A percentile compares a stretch with the other conserved stretches of the same genome.
These are phyloP conservation scores for Gambelia wislizenii DNA, from an alignment of 2,797 vertebrate species.

Conservation along the genomic window DNA sequence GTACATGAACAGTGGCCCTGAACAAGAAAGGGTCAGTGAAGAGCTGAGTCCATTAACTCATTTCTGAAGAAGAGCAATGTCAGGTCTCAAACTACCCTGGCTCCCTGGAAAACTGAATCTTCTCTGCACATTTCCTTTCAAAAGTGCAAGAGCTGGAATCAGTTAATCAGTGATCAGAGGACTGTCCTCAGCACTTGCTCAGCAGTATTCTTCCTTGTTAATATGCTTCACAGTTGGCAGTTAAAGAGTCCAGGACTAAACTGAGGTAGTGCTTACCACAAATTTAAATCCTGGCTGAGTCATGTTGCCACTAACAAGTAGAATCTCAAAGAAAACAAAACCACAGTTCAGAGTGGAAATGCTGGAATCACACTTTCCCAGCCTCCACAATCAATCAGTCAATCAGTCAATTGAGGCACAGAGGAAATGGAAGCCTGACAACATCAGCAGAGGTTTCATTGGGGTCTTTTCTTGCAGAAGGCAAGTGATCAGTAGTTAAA, in stretches of 20 bases:
- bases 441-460: neutral
- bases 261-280: neutral
- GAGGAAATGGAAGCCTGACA: neutral
- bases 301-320: neutral
- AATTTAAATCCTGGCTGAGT: neutral
- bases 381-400: neutral
- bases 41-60: neutral
- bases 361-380: neutral
- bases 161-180: neutral
- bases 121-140: neutral
- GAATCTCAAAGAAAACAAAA: neutral
- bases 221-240: neutral
- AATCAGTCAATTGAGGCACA: conserved; percentile 8
- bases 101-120: neutral
- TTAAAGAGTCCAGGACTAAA: neutral
- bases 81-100: neutral
- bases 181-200: neutral
- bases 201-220: neutral
- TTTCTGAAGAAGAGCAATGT: neutral
- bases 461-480: neutral
- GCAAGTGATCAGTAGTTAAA: neutral
- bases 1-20: conserved; percentile 96
- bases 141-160: neutral
- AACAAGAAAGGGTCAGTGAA: neutral
- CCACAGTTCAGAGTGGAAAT: neutral